These are phyloP conservation scores for Narcine bancroftii DNA, from an alignment of 2,113 vertebrate species.

Conservation along the genomic window DNA sequence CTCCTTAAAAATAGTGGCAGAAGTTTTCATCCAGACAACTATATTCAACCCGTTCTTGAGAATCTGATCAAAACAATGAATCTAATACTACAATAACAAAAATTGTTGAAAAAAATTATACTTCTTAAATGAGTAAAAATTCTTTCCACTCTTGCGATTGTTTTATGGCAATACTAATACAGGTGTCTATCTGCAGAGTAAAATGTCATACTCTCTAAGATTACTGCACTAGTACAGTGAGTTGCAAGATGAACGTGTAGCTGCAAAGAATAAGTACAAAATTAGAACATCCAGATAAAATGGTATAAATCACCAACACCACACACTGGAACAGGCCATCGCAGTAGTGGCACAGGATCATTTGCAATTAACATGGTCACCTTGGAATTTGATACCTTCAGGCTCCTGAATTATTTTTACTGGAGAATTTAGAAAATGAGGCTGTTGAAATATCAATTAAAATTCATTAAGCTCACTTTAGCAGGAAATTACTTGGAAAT, in stretches of 20 bases:
- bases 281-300: not conserved
- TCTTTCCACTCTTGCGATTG: not conserved
- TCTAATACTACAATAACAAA: not conserved
- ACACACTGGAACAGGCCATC: not conserved
- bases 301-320: not conserved
- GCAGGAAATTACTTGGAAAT: no score
- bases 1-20: not conserved
- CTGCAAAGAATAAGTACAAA: not conserved
- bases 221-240: not conserved
- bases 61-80: not conserved
- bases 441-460: no score
- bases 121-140: not conserved
- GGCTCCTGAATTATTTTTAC: no score
- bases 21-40: not conserved
- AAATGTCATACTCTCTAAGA: not conserved
- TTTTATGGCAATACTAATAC: not conserved
- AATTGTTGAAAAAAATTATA: not conserved
- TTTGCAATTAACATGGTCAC: not conserved
- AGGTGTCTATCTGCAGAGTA: not conserved
- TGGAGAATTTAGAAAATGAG: no score
- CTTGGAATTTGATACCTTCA: no score
- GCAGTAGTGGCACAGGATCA: not conserved
- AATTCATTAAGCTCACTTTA: no score
- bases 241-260: not conserved
- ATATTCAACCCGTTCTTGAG: not conserved